phyloP scores from a whole-genome alignment of 2,888 invertebrate genomes.

The Drosophila robusta region DNA sequence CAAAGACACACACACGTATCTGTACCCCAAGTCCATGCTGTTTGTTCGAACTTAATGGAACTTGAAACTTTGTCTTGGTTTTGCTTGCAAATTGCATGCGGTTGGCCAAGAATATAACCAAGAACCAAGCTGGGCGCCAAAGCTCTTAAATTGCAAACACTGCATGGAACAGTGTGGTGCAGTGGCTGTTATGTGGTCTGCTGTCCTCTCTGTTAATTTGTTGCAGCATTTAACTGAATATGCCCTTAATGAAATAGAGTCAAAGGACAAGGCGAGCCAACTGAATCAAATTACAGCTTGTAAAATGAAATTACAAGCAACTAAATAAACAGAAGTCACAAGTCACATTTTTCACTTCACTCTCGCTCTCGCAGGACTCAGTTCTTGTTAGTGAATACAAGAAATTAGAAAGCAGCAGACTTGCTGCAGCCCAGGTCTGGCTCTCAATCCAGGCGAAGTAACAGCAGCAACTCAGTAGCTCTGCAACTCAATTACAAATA shows the following conservation, averaged over 20 bases:
- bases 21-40: conserved; percentile 5
- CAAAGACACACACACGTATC: conserved; percentile 1
- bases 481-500: conserved; percentile 40
- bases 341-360: conserved; percentile 56
- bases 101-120: conserved; percentile 36
- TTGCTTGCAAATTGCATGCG: conserved; percentile 58
- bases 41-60: conserved; percentile 24
- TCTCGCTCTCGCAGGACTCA: background rate
- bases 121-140: conserved; percentile 13
- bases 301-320: conserved; percentile 72
- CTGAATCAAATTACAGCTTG: conserved; percentile 67
- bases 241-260: conserved; percentile 55
- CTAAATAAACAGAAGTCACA: conserved; percentile 71
- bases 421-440: conserved; percentile 19
- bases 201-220: conserved; percentile 46
- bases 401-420: conserved; percentile 53
- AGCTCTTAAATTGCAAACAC: conserved; percentile 23
- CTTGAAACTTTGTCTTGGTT: conserved; percentile 50
- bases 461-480: conserved; percentile 5
- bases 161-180: conserved; percentile 6
- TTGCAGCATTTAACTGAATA: conserved; percentile 55
- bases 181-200: conserved; percentile 32
- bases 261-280: conserved; percentile 52
- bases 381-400: conserved; percentile 44
- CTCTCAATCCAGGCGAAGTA: conserved; percentile 39